Evolutionary conservation across 1,140 invertebrate species (phyloP).

Genomic region (Caenorhabditis latens): DNA sequence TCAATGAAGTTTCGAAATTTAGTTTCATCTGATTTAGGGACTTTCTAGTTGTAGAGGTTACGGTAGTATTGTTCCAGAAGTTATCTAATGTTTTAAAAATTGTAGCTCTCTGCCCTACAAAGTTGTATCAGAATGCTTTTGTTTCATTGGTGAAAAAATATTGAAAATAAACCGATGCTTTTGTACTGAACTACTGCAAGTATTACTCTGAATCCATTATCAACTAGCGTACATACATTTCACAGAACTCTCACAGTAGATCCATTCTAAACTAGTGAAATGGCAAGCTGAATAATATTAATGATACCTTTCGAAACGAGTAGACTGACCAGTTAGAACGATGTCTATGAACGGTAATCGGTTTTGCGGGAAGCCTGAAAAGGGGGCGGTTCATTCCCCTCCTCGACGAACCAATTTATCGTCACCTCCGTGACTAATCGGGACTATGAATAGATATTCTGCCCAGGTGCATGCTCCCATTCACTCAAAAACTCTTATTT

Average conservation of each 20-base stretch:
- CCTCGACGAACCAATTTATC: constrained; percentile 29
- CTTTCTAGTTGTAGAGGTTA: not conserved
- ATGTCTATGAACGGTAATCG: constrained; percentile 31
- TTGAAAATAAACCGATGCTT: too few species aligned
- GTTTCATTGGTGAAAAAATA: too few species aligned
- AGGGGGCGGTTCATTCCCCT: not conserved
- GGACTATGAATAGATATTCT: not conserved
- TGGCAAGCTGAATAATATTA: not conserved
- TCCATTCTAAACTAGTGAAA: not conserved
- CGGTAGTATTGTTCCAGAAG: too few species aligned
- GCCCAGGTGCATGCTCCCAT: not conserved
- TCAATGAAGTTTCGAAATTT: not conserved
- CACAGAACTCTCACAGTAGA: not conserved
- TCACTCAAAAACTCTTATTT: not conserved
- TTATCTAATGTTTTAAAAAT: too few species aligned
- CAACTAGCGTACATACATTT: too few species aligned
- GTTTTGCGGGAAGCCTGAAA: constrained; percentile 26
- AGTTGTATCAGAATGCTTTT: too few species aligned
- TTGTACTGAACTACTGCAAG: too few species aligned
- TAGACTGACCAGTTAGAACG: not conserved
- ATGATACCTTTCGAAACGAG: not conserved
- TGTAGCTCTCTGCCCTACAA: too few species aligned
- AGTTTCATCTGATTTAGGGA: not conserved
- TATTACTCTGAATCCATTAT: too few species aligned
- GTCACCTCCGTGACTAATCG: constrained; percentile 43